Evolutionary conservation across 2,797 vertebrate genomes (phyloP).

Genomic region (Vipera latastei): DNA sequence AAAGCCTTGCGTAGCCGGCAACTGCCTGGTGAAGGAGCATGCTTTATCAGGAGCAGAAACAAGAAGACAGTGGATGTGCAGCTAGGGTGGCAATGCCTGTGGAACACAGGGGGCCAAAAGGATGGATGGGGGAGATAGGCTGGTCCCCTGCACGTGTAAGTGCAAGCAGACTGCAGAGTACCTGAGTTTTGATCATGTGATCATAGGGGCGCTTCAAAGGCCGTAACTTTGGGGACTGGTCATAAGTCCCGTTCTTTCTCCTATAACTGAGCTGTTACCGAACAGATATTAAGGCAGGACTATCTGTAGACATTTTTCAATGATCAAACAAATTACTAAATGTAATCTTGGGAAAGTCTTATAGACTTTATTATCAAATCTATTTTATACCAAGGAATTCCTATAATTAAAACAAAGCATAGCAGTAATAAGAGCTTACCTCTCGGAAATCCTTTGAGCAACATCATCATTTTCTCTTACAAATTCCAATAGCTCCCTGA

Average conservation of each 20-base stretch:
- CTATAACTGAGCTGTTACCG: no score
- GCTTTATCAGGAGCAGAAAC: neutral
- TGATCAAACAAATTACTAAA: neutral
- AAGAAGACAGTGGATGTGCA: neutral
- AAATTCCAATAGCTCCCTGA: constrained; percentile 88
- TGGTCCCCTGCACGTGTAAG: neutral
- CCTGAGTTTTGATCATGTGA: neutral
- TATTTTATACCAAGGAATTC: neutral
- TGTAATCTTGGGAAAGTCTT: neutral
- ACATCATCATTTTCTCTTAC: constrained; percentile 87
- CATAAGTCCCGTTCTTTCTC: neutral
- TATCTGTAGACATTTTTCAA: neutral
- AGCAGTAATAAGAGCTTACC: constrained; percentile 70
- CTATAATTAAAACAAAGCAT: neutral
- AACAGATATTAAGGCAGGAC: no score
- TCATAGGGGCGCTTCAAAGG: neutral
- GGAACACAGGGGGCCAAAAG: neutral
- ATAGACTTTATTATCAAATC: neutral
- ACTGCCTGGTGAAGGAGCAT: neutral
- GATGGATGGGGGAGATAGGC: neutral
- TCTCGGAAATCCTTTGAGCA: constrained; percentile 83
- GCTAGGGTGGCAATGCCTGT: neutral
- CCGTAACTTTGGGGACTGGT: neutral
- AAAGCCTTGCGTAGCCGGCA: neutral
- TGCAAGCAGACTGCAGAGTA: neutral